Percentiles rank a stretch among this genome's conserved stretches.
Evolutionary conservation across 2,797 vertebrate genomes (phyloP).

Genomic region (Taeniopygia guttata): DNA sequence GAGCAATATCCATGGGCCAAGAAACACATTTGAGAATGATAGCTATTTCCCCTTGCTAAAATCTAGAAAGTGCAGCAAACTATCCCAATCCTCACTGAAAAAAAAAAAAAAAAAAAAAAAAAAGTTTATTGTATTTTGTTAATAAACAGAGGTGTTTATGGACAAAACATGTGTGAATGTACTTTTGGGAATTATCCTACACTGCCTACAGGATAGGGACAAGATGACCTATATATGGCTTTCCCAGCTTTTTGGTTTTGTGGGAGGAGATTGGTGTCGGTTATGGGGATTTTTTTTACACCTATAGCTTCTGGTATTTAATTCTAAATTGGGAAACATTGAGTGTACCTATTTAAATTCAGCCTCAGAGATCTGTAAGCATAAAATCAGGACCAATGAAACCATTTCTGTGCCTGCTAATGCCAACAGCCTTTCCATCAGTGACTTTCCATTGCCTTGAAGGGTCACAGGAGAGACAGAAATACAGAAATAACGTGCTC

Average conservation of each 20-base stretch:
- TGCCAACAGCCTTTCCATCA: slow-evolving; percentile 41
- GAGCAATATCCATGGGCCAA: slow-evolving; percentile 30
- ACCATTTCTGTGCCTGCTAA: not conserved
- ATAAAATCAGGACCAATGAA: not conserved
- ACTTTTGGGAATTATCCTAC: not conserved
- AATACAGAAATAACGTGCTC: slow-evolving; percentile 7
- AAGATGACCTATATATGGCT: not conserved
- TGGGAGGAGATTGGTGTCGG: too few relatives aligned
- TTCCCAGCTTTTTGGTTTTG: not conserved
- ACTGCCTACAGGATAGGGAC: not conserved
- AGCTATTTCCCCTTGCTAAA: slow-evolving; percentile 57
- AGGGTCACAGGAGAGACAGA: slow-evolving; percentile 38
- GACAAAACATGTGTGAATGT: slow-evolving; percentile 37
- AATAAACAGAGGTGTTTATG: slow-evolving; percentile 64
- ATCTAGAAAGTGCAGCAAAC: slow-evolving; percentile 34
- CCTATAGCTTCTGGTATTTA: not conserved
- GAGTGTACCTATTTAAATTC: not conserved
- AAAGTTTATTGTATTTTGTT: slow-evolving; percentile 38
- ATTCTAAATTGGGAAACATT: not conserved
- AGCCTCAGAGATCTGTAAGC: not conserved
- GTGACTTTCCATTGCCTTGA: slow-evolving; percentile 29
- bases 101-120: not conserved
- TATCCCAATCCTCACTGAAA: not conserved
- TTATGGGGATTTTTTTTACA: not conserved
- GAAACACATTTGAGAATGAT: slow-evolving; percentile 58